Percentiles rank a stretch among this genome's conserved stretches.
Conservation (phyloP, 2,888 invertebrate species). For the Coelogynopora nodosa region DNA sequence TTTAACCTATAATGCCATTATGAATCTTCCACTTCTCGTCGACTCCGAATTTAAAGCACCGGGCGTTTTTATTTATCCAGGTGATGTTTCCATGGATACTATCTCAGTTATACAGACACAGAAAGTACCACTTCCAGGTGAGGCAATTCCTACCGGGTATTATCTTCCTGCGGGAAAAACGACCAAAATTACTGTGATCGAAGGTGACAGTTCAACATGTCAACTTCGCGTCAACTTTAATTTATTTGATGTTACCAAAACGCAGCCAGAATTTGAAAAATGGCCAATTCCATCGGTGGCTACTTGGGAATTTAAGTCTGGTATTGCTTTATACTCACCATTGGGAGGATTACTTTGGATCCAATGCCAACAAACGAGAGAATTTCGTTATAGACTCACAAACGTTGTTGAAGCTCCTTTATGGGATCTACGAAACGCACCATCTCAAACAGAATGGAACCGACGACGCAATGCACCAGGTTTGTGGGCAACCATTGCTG, state of each 20-base stretch:
- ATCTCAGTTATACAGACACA: not conserved
- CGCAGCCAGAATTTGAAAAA: not conserved
- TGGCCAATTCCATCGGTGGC: not conserved
- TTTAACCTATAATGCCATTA: not conserved
- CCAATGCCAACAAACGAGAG: not conserved
- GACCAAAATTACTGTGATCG: not conserved
- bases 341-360: not conserved
- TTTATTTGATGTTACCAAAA: not conserved
- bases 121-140: not conserved
- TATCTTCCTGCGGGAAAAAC: not conserved
- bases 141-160: not conserved
- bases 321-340: not conserved
- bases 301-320: not conserved
- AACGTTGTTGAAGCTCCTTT: not conserved
- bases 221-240: not conserved
- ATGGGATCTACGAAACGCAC: not conserved
- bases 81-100: not conserved
- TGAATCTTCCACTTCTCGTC: not conserved
- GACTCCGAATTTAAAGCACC: not conserved
- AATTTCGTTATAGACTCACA: not conserved
- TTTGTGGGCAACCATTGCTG: not conserved
- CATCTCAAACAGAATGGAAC: not conserved
- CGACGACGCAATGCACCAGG: not conserved
- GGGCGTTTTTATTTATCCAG: not conserved
- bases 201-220: not conserved